Evolutionary conservation across 2,888 invertebrate genomes (phyloP).

Genomic region (Diaprepes abbreviatus): DNA sequence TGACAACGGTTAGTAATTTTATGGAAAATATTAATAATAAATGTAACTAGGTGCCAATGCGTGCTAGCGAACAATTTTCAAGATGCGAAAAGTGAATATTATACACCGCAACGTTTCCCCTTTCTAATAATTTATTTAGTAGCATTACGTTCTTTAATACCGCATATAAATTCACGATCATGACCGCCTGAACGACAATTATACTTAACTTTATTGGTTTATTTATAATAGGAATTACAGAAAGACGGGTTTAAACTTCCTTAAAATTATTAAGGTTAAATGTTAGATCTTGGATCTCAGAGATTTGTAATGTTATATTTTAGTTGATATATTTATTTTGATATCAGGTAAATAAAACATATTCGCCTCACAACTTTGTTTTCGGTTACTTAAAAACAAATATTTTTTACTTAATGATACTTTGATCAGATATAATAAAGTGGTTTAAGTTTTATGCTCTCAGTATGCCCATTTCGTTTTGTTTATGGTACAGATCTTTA

Average conservation of each 20-base stretch:
- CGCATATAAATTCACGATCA: constrained; percentile 20
- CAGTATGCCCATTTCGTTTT: too few species aligned
- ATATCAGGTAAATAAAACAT: too few species aligned
- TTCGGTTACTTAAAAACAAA: too few species aligned
- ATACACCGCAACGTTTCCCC: constrained; percentile 24
- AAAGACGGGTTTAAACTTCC: constrained; percentile 27
- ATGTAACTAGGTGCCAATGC: constrained; percentile 19
- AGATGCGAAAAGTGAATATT: constrained; percentile 21
- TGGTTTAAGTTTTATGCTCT: too few species aligned
- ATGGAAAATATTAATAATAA: constrained; percentile 25
- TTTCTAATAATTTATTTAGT: constrained; percentile 34
- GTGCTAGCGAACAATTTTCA: constrained; percentile 7
- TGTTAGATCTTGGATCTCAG: constrained; percentile 4
- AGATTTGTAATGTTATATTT: not conserved
- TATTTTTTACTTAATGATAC: too few species aligned
- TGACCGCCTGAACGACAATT: constrained; percentile 22
- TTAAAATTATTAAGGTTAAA: constrained; percentile 25
- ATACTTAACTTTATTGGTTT: constrained; percentile 20
- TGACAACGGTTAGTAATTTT: constrained; percentile 14
- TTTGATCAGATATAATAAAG: too few species aligned
- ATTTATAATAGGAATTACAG: constrained; percentile 29
- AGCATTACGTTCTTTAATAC: constrained; percentile 25
- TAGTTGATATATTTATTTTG: constrained; percentile 1
- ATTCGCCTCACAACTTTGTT: too few species aligned
- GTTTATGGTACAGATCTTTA: too few species aligned